These are phyloP conservation scores for Centropristis striata DNA, from an alignment of 2,113 vertebrate genomes.

Conservation along the genomic window DNA sequence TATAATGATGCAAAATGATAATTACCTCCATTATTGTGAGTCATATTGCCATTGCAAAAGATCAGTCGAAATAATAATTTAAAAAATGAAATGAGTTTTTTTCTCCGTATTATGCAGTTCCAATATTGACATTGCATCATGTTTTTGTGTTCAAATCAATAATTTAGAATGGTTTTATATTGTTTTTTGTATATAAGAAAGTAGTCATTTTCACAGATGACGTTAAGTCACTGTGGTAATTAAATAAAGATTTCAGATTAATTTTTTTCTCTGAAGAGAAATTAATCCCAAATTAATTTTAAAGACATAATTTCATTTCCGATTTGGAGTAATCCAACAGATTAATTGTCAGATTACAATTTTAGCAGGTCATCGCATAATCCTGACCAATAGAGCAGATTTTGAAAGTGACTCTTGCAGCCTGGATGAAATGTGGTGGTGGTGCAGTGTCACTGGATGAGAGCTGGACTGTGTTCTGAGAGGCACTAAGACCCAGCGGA, in stretches of 20 bases:
- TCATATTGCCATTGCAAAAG: no score
- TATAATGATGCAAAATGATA: no score
- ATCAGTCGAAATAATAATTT: no score
- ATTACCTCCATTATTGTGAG: no score
- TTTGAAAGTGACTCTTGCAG: conserved; percentile 18
- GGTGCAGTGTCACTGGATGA: conserved; percentile 21
- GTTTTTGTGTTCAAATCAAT: neutral
- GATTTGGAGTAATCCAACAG: conserved; percentile 13
- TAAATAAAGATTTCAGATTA: neutral
- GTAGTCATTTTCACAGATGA: neutral
- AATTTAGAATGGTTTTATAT: neutral
- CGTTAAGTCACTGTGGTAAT: neutral
- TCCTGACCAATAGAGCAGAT: neutral
- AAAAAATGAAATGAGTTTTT: no score
- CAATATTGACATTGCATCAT: neutral
- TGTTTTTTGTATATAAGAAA: no score
- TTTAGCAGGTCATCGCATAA: neutral
- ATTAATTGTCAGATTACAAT: conserved; percentile 8
- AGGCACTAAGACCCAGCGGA: conserved; percentile 80
- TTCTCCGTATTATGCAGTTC: no score
- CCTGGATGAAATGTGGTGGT: conserved; percentile 4
- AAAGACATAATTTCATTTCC: conserved; percentile 14
- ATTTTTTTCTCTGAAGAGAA: neutral
- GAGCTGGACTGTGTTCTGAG: neutral
- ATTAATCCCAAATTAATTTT: neutral